Evolutionary conservation across 2,113 vertebrate species (phyloP), one percentile per base, ranked within the genome.

Genomic region (Strix aluco): DNA sequence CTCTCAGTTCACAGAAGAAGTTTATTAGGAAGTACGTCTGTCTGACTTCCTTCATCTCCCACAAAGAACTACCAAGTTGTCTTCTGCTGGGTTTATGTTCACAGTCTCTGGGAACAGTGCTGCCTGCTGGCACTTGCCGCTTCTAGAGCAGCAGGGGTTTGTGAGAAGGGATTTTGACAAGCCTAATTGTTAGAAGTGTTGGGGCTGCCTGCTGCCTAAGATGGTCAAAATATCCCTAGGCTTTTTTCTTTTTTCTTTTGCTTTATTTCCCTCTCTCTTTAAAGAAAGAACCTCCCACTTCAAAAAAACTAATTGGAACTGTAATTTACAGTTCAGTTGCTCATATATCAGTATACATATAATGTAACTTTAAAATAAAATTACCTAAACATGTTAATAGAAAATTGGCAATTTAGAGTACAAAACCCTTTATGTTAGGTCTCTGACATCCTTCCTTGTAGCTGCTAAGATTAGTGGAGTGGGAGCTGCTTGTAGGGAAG

Each of bases 111-210:
- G 83, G 69, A 94, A 66, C 89, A 61, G 9, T 90, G 63, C 20
- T 94, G 73, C 91, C 62, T 93, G 87, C 88, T 96, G 93, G 75
- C 58, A 55, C 73, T 84, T 94, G 54, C 54, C 75, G n/a, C 86
- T 95, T 59, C 70, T 92, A 46, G 34, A 94, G 25, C 85, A 97
- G 71, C 66, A 86, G 78, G 74, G 20, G 59, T 17, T 92, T 85
- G 40, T 87, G 49, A 85, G 52, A 80, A 21, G 27, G 59, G 44
- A 74, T 83, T 90, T 87, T 94, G 91, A 88, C 74, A 90, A 72
- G 54, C 46, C 32, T 95, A 92, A 90, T 96, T 93, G 79, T 51
- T 84, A 72, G 38, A 94, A 91, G 51, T 77, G 32, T 65, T 90
- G 57, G 27, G 63, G 40, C 62, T 73, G 78, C 92, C 84, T 92